These are phyloP conservation scores for Aleadryas rufinucha DNA, from an alignment of 2,113 vertebrate species.

Conservation along the genomic window DNA sequence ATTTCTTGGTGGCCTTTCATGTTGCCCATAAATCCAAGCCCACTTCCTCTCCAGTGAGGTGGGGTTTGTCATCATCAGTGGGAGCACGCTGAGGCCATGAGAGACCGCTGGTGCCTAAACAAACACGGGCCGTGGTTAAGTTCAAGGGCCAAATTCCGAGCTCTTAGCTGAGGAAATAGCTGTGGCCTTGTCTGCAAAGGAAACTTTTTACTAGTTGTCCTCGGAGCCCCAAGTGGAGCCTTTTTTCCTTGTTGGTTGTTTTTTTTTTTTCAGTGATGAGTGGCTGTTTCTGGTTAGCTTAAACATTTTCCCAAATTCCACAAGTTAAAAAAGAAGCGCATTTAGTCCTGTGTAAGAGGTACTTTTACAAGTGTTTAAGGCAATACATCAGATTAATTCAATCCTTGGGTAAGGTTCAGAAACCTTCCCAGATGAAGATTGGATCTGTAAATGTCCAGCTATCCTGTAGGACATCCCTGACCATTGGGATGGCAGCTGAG, in stretches of 20 bases:
- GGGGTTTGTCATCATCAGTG: background rate
- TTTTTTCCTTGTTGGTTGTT: background rate
- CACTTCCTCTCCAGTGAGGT: constrained; percentile 7
- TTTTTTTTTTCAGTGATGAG: background rate
- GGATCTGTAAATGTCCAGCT: background rate
- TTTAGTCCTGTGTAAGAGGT: background rate
- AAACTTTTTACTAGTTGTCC: constrained; percentile 44
- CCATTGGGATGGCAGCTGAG: background rate
- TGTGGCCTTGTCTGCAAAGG: constrained; percentile 49
- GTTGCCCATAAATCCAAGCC: constrained; percentile 14
- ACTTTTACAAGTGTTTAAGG: background rate
- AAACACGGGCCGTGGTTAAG: constrained; percentile 39
- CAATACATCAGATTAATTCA: background rate
- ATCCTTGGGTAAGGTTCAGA: background rate
- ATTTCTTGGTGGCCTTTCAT: constrained; percentile 36
- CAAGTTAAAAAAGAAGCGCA: background rate
- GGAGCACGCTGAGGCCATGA: background rate
- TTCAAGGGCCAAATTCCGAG: constrained; percentile 51
- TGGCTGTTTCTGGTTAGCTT: background rate
- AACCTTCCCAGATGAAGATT: background rate
- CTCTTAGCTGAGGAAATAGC: constrained; percentile 60
- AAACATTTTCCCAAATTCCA: background rate
- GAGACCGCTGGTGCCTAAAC: constrained; percentile 26
- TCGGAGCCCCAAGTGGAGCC: background rate
- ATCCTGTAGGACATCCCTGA: background rate